These are phyloP conservation scores for Sipha maydis DNA, from an alignment of 2,888 invertebrate species.

Conservation along the genomic window DNA sequence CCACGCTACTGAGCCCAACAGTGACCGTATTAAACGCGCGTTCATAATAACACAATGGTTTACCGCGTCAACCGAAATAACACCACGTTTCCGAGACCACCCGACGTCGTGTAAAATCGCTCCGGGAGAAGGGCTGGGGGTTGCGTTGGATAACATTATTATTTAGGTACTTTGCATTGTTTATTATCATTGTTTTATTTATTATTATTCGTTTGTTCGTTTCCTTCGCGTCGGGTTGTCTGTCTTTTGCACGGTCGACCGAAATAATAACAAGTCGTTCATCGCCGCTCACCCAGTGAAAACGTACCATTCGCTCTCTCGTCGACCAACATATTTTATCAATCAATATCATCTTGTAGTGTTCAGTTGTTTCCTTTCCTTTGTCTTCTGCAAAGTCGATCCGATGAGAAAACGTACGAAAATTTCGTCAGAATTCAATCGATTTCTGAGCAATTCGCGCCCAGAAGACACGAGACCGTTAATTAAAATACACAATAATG, in stretches of 20 bases:
- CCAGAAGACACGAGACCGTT: slow-evolving; percentile 49
- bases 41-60: too few relatives aligned
- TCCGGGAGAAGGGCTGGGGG: too few relatives aligned
- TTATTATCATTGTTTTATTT: too few relatives aligned
- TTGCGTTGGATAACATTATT: not conserved
- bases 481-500: slow-evolving; percentile 46
- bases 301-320: not conserved
- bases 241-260: not conserved
- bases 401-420: too few relatives aligned
- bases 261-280: too few relatives aligned
- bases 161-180: not conserved
- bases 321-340: not conserved
- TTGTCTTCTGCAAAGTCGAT: not conserved
- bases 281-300: not conserved
- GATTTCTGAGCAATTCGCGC: slow-evolving; percentile 15
- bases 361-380: not conserved
- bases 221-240: not conserved
- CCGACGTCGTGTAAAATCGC: not conserved
- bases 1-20: not conserved
- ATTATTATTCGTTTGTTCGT: too few relatives aligned
- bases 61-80: not conserved
- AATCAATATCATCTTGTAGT: not conserved
- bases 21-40: too few relatives aligned
- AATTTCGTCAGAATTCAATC: slow-evolving; percentile 10
- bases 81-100: not conserved